Percentiles rank a stretch among this genome's conserved stretches.
Conservation (phyloP, 2,888 invertebrate genomes). For the Aspidiotus rigidus region DNA sequence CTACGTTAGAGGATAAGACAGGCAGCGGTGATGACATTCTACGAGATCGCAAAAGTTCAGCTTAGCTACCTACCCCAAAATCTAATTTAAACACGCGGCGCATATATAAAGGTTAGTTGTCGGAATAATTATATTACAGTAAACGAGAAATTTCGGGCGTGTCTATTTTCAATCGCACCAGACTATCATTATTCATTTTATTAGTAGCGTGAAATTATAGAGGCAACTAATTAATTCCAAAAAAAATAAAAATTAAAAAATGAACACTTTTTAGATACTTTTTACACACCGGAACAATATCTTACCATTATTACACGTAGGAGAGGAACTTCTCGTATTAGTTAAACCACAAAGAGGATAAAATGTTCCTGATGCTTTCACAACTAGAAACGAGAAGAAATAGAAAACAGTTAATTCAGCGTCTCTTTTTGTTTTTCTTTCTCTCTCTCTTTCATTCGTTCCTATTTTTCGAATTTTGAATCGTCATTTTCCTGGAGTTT, state of each 20-base stretch:
- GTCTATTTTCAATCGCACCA: too few species aligned
- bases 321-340: conserved; percentile 39
- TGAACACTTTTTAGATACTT: not conserved
- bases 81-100: too few species aligned
- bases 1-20: too few species aligned
- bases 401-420: not conserved
- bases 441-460: not conserved
- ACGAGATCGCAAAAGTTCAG: too few species aligned
- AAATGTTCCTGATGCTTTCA: conserved; percentile 87
- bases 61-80: too few species aligned
- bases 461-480: too few species aligned
- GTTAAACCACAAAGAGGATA: conserved; percentile 67
- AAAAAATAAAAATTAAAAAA: not conserved
- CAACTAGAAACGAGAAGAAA: conserved; percentile 57
- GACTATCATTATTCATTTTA: too few species aligned
- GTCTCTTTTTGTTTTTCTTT: not conserved
- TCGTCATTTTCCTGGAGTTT: too few species aligned
- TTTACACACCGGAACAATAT: conserved; percentile 1
- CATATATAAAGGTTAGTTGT: too few species aligned
- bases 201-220: not conserved
- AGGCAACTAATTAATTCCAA: conserved; percentile 3
- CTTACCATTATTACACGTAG: conserved; percentile 30
- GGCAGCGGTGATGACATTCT: too few species aligned
- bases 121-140: too few species aligned
- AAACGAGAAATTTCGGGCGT: too few species aligned